Evolutionary conservation across 2,888 invertebrate genomes (phyloP).

Genomic region (Molanna angustata): DNA sequence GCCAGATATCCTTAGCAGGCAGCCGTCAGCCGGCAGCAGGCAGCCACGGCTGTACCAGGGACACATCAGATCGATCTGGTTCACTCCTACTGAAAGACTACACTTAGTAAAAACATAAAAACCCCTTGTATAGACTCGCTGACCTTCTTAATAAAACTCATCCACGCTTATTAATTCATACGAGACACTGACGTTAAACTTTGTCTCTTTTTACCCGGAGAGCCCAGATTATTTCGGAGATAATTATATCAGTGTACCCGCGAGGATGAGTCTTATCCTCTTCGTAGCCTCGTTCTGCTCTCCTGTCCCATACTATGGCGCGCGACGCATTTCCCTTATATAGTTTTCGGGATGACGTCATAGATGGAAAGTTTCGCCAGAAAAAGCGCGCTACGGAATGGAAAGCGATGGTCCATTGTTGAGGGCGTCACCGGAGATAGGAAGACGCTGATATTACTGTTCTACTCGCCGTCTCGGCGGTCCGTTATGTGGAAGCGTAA

Average conservation of each 20-base stretch:
- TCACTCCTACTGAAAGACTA: not conserved
- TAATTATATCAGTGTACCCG: not conserved
- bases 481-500: not conserved
- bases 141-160: not conserved
- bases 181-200: not conserved
- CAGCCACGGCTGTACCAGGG: no score
- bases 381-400: not conserved
- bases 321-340: conserved; percentile 12
- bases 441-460: no score
- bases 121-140: not conserved
- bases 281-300: conserved; percentile 18
- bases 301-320: conserved; percentile 19
- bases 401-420: not conserved
- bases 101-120: not conserved
- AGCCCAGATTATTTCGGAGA: not conserved
- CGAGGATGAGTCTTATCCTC: conserved; percentile 5
- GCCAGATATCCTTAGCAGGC: conserved; percentile 22
- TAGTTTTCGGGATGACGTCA: conserved; percentile 15
- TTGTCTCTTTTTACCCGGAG: conserved; percentile 1
- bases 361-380: not conserved
- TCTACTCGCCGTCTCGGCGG: not conserved
- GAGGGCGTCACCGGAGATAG: not conserved
- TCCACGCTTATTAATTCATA: not conserved
- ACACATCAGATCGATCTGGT: conserved; percentile 19
- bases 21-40: no score